Percentiles rank a stretch among this genome's conserved stretches.
phyloP scores from a whole-genome alignment of 2,797 vertebrate species.

The Etheostoma perlongum region DNA sequence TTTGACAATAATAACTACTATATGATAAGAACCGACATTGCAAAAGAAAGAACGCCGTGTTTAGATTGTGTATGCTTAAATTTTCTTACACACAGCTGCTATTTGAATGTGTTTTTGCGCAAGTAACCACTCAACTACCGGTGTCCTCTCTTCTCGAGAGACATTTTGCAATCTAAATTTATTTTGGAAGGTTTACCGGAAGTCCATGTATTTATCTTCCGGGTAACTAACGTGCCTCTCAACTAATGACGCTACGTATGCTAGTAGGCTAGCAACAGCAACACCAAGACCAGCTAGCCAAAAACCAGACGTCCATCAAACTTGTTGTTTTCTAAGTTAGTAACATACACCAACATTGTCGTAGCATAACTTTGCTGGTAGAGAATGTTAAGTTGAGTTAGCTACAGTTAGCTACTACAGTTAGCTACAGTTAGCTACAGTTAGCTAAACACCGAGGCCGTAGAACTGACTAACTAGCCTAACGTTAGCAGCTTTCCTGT shows the following conservation, averaged over 20 bases:
- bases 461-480: neutral
- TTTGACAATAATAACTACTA: neutral
- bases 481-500: neutral
- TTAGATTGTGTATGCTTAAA: neutral
- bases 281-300: too few relatives aligned
- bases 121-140: neutral
- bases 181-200: conserved; percentile 34
- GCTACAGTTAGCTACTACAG: too few relatives aligned
- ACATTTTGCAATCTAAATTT: neutral
- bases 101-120: neutral
- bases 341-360: neutral
- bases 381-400: neutral
- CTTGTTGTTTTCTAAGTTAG: neutral
- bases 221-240: neutral
- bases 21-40: neutral
- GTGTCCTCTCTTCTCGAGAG: too few relatives aligned
- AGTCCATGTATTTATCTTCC: conserved; percentile 41
- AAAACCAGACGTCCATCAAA: neutral
- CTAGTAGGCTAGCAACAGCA: neutral
- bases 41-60: neutral
- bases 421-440: too few relatives aligned
- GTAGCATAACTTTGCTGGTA: neutral
- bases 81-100: neutral
- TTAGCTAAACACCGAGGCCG: neutral
- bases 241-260: too few relatives aligned